A percentile compares a stretch with the other conserved stretches of the same genome.
phyloP scores from a whole-genome alignment of 1,140 invertebrate genomes.

The Drosophila sp. region DNA sequence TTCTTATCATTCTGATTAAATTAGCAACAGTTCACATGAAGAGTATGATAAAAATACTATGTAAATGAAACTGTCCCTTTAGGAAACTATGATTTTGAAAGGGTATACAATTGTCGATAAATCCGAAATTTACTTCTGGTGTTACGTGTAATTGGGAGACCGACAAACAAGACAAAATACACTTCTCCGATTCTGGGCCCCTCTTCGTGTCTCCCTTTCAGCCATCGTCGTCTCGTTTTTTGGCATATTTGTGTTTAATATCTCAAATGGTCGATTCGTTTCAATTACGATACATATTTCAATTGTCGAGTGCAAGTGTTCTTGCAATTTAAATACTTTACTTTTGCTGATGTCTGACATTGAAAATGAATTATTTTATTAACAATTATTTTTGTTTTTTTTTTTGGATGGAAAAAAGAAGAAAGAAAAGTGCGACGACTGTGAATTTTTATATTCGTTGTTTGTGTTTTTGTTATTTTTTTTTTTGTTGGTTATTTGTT shows the following conservation, averaged over 20 bases:
- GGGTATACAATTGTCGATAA: background rate
- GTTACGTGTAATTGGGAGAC: slow-evolving; percentile 33
- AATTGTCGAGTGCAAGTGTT: slow-evolving; percentile 62
- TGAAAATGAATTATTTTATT: slow-evolving; percentile 62
- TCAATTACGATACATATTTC: slow-evolving; percentile 57
- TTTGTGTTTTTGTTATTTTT: background rate
- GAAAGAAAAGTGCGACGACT: slow-evolving; percentile 32
- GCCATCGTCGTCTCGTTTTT: slow-evolving; percentile 33
- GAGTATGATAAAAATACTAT: no score
- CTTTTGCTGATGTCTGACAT: slow-evolving; percentile 46
- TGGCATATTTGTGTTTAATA: slow-evolving; percentile 75
- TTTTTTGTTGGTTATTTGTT: slow-evolving; percentile 16
- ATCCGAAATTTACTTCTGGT: background rate
- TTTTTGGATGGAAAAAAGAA: background rate
- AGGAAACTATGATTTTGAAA: background rate
- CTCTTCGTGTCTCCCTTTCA: slow-evolving; percentile 28
- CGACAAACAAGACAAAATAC: slow-evolving; percentile 52
- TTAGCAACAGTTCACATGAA: no score
- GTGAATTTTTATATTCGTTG: slow-evolving; percentile 17
- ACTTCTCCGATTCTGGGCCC: background rate
- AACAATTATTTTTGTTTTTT: slow-evolving; percentile 33
- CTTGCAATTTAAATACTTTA: slow-evolving; percentile 51
- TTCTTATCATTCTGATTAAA: no score
- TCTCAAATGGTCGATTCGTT: slow-evolving; percentile 66
- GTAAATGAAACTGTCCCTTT: no score